Conservation (phyloP, 2,113 vertebrate species). For the Turdus rufiventris region DNA sequence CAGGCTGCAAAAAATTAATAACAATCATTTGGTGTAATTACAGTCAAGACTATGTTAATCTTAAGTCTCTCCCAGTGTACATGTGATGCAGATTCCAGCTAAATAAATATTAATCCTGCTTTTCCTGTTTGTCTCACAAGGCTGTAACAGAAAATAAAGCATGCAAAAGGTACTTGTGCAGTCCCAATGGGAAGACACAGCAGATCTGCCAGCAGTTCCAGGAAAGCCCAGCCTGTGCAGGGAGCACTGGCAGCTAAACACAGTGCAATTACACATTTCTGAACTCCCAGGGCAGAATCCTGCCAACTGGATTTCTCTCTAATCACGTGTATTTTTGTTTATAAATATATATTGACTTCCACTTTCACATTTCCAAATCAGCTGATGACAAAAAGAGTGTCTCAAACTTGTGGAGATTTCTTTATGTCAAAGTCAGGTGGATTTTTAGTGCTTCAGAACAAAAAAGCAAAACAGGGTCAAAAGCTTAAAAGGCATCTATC, state of each 20-base stretch:
- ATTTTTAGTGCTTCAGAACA: neutral
- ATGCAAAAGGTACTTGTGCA: neutral
- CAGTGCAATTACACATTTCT: neutral
- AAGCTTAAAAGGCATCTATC: neutral
- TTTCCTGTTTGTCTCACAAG: neutral
- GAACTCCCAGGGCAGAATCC: neutral
- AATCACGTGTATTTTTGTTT: neutral
- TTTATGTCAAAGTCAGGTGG: neutral
- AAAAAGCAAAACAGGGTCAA: neutral
- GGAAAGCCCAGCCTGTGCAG: neutral
- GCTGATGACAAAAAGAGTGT: neutral
- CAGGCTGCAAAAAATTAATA: neutral
- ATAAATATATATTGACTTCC: neutral
- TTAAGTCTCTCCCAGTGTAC: neutral
- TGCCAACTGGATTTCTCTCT: neutral
- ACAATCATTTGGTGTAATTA: slow-evolving; percentile 19
- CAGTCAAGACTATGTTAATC: neutral
- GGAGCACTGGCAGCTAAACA: neutral
- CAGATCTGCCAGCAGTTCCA: neutral
- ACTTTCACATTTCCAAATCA: neutral
- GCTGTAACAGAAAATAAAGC: neutral
- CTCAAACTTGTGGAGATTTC: neutral
- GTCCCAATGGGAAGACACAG: neutral
- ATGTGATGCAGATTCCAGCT: slow-evolving; percentile 28
- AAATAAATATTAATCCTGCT: slow-evolving; percentile 42